Evolutionary conservation across 2,888 invertebrate species (phyloP).

Genomic region (Chalcis sispes): DNA sequence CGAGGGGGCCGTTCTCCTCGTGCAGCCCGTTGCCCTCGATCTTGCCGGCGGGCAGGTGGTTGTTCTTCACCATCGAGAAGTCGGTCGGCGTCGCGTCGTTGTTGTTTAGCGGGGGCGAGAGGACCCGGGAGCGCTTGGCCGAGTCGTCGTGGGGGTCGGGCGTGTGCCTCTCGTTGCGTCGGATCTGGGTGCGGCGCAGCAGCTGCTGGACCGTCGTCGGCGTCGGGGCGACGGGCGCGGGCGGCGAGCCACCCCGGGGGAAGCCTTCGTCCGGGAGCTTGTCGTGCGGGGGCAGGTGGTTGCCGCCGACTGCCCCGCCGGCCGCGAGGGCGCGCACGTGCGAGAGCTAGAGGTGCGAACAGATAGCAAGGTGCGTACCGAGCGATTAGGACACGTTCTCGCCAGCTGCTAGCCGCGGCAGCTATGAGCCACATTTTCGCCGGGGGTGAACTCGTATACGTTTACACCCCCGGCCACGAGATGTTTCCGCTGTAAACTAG

Average conservation of each 20-base stretch:
- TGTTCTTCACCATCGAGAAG: constrained; percentile 80
- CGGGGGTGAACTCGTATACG: no score
- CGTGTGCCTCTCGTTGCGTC: constrained; percentile 79
- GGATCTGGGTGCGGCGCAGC: constrained; percentile 80
- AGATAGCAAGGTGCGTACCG: background rate
- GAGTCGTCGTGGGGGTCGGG: constrained; percentile 80
- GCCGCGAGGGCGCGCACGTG: constrained; percentile 74
- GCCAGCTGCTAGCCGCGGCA: no score
- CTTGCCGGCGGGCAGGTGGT: constrained; percentile 77
- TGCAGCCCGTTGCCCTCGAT: constrained; percentile 77
- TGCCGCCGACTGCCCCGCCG: constrained; percentile 64
- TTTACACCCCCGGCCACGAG: no score
- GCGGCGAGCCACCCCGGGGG: constrained; percentile 72
- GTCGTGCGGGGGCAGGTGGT: constrained; percentile 74
- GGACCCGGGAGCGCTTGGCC: constrained; percentile 76
- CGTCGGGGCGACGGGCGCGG: constrained; percentile 71
- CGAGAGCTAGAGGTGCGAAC: constrained; percentile 67
- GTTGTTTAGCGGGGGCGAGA: constrained; percentile 75
- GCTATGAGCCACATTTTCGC: no score
- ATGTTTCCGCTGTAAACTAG: no score
- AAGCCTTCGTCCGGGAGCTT: constrained; percentile 72
- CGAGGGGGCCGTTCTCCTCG: constrained; percentile 78
- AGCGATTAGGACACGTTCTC: no score
- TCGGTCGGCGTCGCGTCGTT: constrained; percentile 79
- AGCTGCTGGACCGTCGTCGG: constrained; percentile 81